Percentiles rank a stretch among this genome's conserved stretches.
These are phyloP conservation scores for Drymodes brunneopygia DNA, from an alignment of 2,113 vertebrate genomes.

Conservation along the genomic window DNA sequence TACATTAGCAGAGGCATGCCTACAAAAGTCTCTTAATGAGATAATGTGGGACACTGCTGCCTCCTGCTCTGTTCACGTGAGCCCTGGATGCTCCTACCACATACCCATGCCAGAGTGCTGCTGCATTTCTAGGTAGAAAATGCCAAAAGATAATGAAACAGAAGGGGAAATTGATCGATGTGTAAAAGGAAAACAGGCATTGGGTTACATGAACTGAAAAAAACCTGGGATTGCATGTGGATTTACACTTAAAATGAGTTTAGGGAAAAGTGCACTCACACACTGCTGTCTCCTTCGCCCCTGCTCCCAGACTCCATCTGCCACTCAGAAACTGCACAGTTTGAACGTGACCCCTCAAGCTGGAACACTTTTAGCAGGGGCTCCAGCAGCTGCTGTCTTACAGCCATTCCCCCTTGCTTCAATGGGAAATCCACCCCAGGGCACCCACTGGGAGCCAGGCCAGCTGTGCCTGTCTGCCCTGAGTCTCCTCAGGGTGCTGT, in stretches of 20 bases:
- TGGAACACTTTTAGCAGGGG: not conserved
- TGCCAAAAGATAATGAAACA: not conserved
- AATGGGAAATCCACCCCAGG: not conserved
- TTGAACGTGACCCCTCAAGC: not conserved
- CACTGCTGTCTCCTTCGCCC: not conserved
- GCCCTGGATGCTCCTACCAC: accelerated
- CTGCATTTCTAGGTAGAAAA: not conserved
- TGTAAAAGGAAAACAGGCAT: not conserved
- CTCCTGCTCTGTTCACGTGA: not conserved
- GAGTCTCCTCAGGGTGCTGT: not conserved
- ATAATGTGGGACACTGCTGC: not conserved
- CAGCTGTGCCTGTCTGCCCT: not conserved
- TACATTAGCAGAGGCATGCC: not conserved
- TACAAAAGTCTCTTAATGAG: not conserved
- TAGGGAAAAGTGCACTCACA: not conserved
- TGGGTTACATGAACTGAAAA: not conserved
- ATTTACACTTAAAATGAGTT: not conserved
- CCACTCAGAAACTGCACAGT: not conserved
- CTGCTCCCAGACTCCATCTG: not conserved
- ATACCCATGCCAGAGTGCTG: not conserved
- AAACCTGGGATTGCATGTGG: not conserved
- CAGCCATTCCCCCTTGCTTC: not conserved
- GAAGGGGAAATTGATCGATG: not conserved
- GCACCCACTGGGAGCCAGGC: not conserved
- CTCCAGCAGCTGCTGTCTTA: not conserved